Conservation (phyloP, 2,797 vertebrate genomes). For the Sphenodon punctatus region DNA sequence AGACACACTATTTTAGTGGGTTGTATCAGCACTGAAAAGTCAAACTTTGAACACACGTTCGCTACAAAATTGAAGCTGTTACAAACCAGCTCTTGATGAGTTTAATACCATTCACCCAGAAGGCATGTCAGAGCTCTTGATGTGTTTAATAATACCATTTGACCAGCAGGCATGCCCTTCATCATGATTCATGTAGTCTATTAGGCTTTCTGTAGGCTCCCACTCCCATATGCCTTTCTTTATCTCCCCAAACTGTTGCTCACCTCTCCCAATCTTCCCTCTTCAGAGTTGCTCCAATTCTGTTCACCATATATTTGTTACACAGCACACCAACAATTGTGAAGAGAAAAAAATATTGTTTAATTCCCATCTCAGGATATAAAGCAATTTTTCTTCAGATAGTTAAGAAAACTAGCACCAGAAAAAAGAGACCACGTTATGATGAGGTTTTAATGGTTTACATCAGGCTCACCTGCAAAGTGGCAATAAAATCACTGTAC, state of each 20-base stretch:
- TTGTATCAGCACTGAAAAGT: neutral
- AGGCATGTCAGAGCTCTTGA: too few species aligned
- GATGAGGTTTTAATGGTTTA: neutral
- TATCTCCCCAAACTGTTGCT: neutral
- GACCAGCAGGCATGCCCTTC: too few species aligned
- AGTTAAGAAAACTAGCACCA: neutral
- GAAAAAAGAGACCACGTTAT: neutral
- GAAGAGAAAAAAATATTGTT: neutral
- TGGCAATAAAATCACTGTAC: fast-evolving
- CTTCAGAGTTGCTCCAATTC: neutral
- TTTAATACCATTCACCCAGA: neutral
- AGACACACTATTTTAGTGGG: neutral
- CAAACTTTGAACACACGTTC: neutral
- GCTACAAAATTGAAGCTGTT: neutral
- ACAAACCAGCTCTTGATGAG: neutral
- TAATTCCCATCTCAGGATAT: neutral
- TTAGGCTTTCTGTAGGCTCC: neutral
- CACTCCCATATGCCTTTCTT: neutral
- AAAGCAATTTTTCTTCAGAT: neutral
- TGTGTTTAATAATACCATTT: too few species aligned
- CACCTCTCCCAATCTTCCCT: neutral
- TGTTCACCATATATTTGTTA: neutral
- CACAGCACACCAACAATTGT: neutral
- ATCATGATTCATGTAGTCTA: neutral
- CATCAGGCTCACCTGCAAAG: neutral